Base-by-base conservation (phyloP, 2,797 vertebrate genomes). In the Meriones psammophilus region DNA sequence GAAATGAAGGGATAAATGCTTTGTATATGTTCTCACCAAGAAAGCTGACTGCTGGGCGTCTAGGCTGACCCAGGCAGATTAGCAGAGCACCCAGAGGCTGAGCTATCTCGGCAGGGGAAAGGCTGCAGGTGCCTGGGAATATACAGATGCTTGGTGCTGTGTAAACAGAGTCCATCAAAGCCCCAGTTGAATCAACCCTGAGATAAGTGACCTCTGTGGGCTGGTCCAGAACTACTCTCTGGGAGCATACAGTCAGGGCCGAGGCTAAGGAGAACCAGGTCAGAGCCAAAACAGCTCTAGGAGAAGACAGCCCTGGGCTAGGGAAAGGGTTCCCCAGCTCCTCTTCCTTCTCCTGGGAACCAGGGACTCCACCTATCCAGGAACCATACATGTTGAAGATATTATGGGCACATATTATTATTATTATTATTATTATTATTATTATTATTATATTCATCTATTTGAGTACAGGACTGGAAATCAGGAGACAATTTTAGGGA, bases 61-160 rank as follows among this genome's bases (percentile, higher is more conserved):
- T 88, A 94, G 89, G 14, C 96, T 92, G 96, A 94, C 95, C 77
- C 60, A 94, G 92, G 95, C 83, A 88, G 94, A 96, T 50, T 46
- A 96, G 90, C 88, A 95, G 89, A 50, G 15, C 26, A 69, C 36
- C 0, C 1, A 96, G 93, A 96, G 97, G 92, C 92, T 95, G 91
- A 95, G 97, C 62, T 80, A 5, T 46, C 24, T 91, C 26, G 26
- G 62, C 46, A 71, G 46, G 36, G 24, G 76, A 62, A 42, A 68
- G 71, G 58, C 46, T 92, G 39, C 95, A 96, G 98, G 84, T 94
- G 97, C 97, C 96, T 94, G 88, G 96, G 96, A 96, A 96, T 96
- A 83, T 68, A 94, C 71, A 87, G 90, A 84, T 89, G 91, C 88
- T 94, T 94, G 60, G 90, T 54, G 12, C 64, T 86, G 13, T 0